Evolutionary conservation across 2,797 vertebrate genomes (phyloP).

Genomic region (Periophthalmus magnuspinnatus): DNA sequence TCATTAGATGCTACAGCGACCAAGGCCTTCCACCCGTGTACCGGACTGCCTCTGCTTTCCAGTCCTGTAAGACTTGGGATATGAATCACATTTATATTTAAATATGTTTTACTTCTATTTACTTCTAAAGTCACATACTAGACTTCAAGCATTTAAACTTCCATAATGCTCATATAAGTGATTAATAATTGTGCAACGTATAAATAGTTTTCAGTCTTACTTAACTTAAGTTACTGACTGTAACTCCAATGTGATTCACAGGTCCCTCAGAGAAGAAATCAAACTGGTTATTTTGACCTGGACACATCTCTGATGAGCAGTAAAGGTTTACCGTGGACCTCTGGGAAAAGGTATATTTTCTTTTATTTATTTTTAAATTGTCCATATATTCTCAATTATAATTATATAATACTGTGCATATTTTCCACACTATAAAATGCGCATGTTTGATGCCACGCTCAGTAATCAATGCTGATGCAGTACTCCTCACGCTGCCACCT

Average conservation of each 20-base stretch:
- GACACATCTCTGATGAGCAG: slow-evolving; percentile 88
- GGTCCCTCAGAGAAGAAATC: slow-evolving; percentile 97
- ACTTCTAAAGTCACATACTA: neutral
- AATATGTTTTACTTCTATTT: no score
- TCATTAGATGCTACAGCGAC: slow-evolving; percentile 90
- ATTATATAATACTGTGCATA: neutral
- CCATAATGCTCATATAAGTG: neutral
- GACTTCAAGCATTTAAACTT: neutral
- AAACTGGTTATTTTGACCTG: slow-evolving; percentile 97
- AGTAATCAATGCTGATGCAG: neutral
- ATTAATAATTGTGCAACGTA: neutral
- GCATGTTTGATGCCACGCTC: neutral
- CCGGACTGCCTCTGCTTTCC: slow-evolving; percentile 96
- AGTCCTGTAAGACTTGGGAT: slow-evolving; percentile 84
- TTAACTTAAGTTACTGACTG: no score
- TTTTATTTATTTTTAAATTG: slow-evolving; percentile 13
- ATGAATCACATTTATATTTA: slow-evolving; percentile 5
- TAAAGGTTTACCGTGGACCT: slow-evolving; percentile 85
- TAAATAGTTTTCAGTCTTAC: neutral
- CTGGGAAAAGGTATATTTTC: slow-evolving; percentile 87
- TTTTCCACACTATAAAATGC: neutral
- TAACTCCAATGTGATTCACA: slow-evolving; percentile 53
- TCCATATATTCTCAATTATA: neutral
- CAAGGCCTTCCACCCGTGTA: slow-evolving; percentile 96
- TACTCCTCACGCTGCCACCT: slow-evolving; percentile 62